A percentile compares a stretch with the other conserved stretches of the same genome.
These are phyloP conservation scores for Synanthedon formicaeformis DNA, from an alignment of 2,888 invertebrate species.

Conservation along the genomic window DNA sequence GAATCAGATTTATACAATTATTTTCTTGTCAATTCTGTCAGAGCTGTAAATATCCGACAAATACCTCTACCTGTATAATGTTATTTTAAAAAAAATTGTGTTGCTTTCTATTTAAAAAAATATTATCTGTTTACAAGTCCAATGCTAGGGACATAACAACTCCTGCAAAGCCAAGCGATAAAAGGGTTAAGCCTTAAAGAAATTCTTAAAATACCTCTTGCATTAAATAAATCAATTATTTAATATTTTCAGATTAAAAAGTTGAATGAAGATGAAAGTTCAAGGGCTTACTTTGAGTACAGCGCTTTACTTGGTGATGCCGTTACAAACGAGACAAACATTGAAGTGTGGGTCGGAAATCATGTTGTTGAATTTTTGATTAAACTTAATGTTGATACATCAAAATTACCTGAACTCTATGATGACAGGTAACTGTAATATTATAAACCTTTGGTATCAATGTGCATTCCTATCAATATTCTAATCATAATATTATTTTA, in stretches of 20 bases:
- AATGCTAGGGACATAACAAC: too few species aligned
- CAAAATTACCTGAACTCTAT: constrained; percentile 70
- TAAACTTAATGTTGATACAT: constrained; percentile 73
- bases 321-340: constrained; percentile 65
- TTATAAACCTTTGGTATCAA: neutral
- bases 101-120: too few species aligned
- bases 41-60: too few species aligned
- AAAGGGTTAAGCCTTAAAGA: too few species aligned
- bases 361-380: constrained; percentile 75
- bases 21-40: too few species aligned
- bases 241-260: constrained; percentile 40
- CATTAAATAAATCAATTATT: too few species aligned
- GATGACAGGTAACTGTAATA: constrained; percentile 44
- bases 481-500: neutral
- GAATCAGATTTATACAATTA: too few species aligned
- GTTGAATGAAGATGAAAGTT: constrained; percentile 62
- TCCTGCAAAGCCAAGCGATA: too few species aligned
- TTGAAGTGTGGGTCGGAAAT: constrained; percentile 75
- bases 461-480: neutral
- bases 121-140: too few species aligned
- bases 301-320: constrained; percentile 69
- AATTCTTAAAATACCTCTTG: too few species aligned
- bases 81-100: too few species aligned
- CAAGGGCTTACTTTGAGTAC: constrained; percentile 74
- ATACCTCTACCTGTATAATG: neutral